phyloP scores from a whole-genome alignment of 2,797 vertebrate genomes.

The Pitangus sulphuratus region DNA sequence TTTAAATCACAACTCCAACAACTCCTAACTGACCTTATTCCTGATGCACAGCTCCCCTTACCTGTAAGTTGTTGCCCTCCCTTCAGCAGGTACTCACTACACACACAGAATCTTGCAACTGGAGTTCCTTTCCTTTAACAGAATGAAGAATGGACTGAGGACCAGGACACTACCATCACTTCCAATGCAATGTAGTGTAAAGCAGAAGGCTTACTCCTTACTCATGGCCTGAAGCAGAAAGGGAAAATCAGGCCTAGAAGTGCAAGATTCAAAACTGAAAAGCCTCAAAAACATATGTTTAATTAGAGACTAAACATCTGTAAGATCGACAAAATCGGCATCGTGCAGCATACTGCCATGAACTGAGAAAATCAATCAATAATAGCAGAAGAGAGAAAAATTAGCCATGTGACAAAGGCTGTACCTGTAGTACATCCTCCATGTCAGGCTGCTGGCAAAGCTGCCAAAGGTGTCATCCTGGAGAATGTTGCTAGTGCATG shows the following conservation, averaged over 20 bases:
- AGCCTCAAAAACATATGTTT: neutral
- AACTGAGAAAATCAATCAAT: neutral
- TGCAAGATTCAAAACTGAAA: neutral
- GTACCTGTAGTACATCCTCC: no score
- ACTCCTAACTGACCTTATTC: neutral
- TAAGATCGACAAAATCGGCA: neutral
- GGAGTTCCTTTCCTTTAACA: neutral
- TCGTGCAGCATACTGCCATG: neutral
- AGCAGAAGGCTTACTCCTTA: neutral
- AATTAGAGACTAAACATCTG: neutral
- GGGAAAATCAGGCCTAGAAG: neutral
- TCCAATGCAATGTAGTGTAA: neutral
- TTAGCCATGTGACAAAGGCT: neutral
- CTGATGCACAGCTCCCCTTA: neutral
- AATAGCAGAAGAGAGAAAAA: neutral
- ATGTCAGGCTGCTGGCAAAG: neutral
- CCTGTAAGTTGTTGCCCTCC: neutral
- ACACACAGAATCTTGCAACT: neutral
- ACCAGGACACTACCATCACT: neutral
- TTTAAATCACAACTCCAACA: neutral
- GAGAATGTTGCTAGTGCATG: fast-evolving
- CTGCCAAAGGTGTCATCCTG: fast-evolving
- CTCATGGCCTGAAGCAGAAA: neutral
- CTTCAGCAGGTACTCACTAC: neutral
- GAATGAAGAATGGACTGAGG: neutral